Evolutionary conservation across 2,113 vertebrate genomes (phyloP), one percentile per base, ranked within the genome.

Genomic region (Phoxinus phoxinus): DNA sequence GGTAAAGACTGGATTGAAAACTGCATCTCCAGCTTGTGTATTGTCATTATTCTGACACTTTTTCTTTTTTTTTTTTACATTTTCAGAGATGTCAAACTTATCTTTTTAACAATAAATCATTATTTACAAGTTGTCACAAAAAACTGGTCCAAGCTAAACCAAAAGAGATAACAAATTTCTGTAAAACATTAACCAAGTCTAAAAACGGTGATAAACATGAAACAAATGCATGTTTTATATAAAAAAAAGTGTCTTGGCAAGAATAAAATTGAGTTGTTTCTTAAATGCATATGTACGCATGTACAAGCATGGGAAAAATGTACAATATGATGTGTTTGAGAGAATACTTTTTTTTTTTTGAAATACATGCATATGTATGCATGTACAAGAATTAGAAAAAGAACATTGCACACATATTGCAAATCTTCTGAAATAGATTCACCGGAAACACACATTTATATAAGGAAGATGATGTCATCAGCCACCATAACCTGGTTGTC

Each of bases 401-500:
- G 7, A 25, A 79, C 23, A 59, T 17, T 78, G 25, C 37, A 67
- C 10, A 48, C n/a, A 80, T 3, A 44, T 46, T 46, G 41, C 9
- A 81, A 51, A 81, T 69, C 27, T 23, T 81, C 51, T 46, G 19
- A 59, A 69, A 58, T 4, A 37, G 21, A 74, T 61, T 30, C 25
- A 51, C 35, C 8, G n/a, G 7, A 21, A 32, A 73, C n/a, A 12
- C 17, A 8, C 46, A n/a, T 78, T 94, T 92, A 99, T 93, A 99
- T 99, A 84, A 99, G 95, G 94, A 99, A 99, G 91, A 99, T 72
- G 81, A 98, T 98, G 90, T 98, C 96, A 32, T 99, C 97, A 0
- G 97, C 97, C 92, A 99, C 92, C 98, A 99, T 99, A 90, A 99
- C 95, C 91, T 99, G 97, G 95, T 99, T 99, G 90, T 97, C 96